These are phyloP conservation scores for Aegotheles bennettii DNA, from an alignment of 2,113 vertebrate species.

Conservation along the genomic window DNA sequence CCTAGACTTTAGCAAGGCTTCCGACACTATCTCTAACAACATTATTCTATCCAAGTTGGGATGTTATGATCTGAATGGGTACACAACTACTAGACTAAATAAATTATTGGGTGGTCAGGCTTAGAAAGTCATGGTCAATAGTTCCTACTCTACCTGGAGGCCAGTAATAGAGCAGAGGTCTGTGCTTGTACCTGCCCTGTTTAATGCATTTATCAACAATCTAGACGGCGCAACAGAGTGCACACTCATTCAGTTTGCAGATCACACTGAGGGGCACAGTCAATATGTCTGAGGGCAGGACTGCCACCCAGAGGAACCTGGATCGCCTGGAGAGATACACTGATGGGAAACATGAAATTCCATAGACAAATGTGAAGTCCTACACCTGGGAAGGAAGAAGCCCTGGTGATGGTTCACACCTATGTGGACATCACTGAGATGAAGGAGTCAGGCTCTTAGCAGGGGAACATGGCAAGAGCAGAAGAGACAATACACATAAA, in stretches of 20 bases:
- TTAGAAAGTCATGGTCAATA: not conserved
- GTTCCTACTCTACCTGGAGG: not conserved
- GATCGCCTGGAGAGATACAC: not conserved
- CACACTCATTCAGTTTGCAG: not conserved
- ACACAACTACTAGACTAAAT: not conserved
- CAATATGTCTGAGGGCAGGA: not conserved
- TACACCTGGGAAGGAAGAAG: not conserved
- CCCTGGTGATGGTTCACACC: not conserved
- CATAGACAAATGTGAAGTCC: not conserved
- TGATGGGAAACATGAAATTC: not conserved
- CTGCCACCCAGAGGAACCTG: not conserved
- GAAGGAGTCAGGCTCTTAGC: not conserved
- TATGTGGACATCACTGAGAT: not conserved
- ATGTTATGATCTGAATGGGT: not conserved
- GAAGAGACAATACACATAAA: not conserved
- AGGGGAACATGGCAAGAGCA: not conserved
- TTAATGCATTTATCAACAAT: not conserved
- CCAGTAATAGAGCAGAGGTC: not conserved
- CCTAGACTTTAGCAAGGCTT: not conserved
- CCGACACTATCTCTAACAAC: not conserved
- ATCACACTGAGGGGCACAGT: not conserved
- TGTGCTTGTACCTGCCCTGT: not conserved
- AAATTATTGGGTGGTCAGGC: not conserved
- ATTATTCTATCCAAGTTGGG: not conserved
- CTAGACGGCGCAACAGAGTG: not conserved